These are phyloP conservation scores for Portevinia maculata DNA, from an alignment of 2,888 invertebrate genomes.

Conservation along the genomic window DNA sequence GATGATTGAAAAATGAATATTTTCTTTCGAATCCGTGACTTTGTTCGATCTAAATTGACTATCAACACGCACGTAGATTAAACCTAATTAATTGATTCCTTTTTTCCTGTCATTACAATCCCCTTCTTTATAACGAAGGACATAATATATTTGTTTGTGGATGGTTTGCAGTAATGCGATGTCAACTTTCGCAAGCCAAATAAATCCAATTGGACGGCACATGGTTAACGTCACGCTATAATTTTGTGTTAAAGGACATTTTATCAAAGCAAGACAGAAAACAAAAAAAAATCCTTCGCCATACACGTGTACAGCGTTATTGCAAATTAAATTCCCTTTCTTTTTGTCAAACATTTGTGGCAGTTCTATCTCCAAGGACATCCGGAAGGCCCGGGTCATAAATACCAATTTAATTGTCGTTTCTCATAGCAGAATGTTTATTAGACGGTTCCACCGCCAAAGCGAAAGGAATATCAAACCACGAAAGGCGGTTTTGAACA, in stretches of 20 bases:
- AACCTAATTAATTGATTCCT: slow-evolving; percentile 60
- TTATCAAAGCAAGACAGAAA: not conserved
- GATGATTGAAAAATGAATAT: too few species aligned
- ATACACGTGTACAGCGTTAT: slow-evolving; percentile 63
- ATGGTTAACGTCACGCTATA: slow-evolving; percentile 45
- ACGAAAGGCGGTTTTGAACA: not conserved
- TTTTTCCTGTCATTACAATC: slow-evolving; percentile 14
- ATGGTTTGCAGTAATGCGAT: too few species aligned
- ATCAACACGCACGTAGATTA: slow-evolving; percentile 62
- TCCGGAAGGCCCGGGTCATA: slow-evolving; percentile 46
- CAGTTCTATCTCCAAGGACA: slow-evolving; percentile 56
- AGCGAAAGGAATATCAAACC: slow-evolving; percentile 40
- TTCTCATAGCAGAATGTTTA: too few species aligned
- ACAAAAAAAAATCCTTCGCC: not conserved
- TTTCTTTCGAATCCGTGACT: too few species aligned
- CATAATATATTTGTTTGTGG: not conserved
- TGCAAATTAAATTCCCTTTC: slow-evolving; percentile 59
- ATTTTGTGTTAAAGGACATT: slow-evolving; percentile 40
- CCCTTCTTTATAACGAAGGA: slow-evolving; percentile 8
- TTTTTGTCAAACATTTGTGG: slow-evolving; percentile 27
- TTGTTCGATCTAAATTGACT: slow-evolving; percentile 59
- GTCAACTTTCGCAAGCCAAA: slow-evolving; percentile 16
- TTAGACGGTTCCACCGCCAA: slow-evolving; percentile 7
- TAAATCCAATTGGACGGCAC: slow-evolving; percentile 51
- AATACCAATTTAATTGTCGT: slow-evolving; percentile 62